Conservation (phyloP, 2,888 invertebrate genomes). For the Schrankia costaestrigalis region DNA sequence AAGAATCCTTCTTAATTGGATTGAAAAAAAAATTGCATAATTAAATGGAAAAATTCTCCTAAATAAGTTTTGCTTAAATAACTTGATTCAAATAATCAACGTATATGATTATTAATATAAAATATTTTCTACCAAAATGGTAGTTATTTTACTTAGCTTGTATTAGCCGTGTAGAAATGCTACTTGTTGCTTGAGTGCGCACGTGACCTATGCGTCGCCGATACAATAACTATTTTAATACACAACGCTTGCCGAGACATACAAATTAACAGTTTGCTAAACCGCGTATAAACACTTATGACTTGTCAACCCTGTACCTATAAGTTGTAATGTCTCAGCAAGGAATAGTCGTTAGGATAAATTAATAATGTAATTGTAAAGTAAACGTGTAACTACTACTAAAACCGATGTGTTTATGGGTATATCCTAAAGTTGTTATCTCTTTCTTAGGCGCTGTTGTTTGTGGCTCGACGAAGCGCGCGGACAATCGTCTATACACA, state of each 20-base stretch:
- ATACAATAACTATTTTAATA: constrained; percentile 62
- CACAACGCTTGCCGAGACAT: constrained; percentile 56
- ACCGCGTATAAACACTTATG: constrained; percentile 32
- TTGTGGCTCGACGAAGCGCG: constrained; percentile 58
- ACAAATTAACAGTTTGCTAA: constrained; percentile 18
- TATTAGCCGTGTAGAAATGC: constrained; percentile 43
- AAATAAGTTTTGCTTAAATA: too few species aligned
- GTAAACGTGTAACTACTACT: constrained; percentile 54
- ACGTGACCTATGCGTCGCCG: constrained; percentile 45
- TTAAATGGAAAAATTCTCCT: too few species aligned
- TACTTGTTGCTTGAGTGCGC: constrained; percentile 34
- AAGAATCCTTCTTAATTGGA: constrained; percentile 12
- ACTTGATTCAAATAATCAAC: too few species aligned
- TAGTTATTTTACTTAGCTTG: constrained; percentile 29
- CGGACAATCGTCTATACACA: constrained; percentile 27
- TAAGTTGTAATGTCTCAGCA: constrained; percentile 49
- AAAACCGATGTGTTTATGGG: constrained; percentile 67
- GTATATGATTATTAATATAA: constrained; percentile 14
- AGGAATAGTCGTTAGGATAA: constrained; percentile 49
- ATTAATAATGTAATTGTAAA: constrained; percentile 54
- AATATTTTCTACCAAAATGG: constrained; percentile 28
- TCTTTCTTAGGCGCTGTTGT: constrained; percentile 81
- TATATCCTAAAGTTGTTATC: constrained; percentile 77
- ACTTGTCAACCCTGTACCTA: constrained; percentile 21
- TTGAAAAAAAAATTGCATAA: too few species aligned